phyloP scores from a whole-genome alignment of 2,113 vertebrate species.

The Anolis sagrei region DNA sequence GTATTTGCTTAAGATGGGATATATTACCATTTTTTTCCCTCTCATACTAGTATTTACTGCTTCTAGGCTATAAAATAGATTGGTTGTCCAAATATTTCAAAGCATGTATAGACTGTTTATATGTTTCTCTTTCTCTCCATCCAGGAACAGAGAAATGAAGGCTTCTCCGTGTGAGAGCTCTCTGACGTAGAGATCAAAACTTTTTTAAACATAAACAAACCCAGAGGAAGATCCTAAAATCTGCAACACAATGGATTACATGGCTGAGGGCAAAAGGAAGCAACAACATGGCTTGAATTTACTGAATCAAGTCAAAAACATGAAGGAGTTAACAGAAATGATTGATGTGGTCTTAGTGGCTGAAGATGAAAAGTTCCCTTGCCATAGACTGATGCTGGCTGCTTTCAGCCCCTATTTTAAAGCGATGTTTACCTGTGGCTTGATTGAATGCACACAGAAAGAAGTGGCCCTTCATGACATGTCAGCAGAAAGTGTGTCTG shows the following conservation, averaged over 20 bases:
- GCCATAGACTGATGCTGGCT: slow-evolving; percentile 91
- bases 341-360: slow-evolving; percentile 90
- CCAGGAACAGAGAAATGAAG: slow-evolving; percentile 56
- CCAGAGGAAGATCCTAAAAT: slow-evolving; percentile 38
- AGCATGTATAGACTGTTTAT: slow-evolving; percentile 34
- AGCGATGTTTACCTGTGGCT: slow-evolving; percentile 96
- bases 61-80: slow-evolving; percentile 17
- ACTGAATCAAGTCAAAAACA: slow-evolving; percentile 84
- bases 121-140: slow-evolving; percentile 31
- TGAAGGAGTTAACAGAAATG: slow-evolving; percentile 87
- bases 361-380: slow-evolving; percentile 90
- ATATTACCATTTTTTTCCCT: slow-evolving; percentile 8
- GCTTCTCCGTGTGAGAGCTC: slow-evolving; percentile 38
- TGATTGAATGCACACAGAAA: slow-evolving; percentile 85
- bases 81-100: neutral
- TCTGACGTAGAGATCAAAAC: slow-evolving; percentile 38
- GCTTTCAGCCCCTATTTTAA: slow-evolving; percentile 95
- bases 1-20: neutral
- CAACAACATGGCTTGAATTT: slow-evolving; percentile 82
- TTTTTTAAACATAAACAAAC: slow-evolving; percentile 28
- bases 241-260: slow-evolving; percentile 80
- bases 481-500: slow-evolving; percentile 84
- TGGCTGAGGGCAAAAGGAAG: slow-evolving; percentile 66
- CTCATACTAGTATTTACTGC: neutral
- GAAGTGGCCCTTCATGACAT: slow-evolving; percentile 87